Base-by-base conservation (phyloP, 2,113 vertebrate species). In the Ovis canadensis region DNA sequence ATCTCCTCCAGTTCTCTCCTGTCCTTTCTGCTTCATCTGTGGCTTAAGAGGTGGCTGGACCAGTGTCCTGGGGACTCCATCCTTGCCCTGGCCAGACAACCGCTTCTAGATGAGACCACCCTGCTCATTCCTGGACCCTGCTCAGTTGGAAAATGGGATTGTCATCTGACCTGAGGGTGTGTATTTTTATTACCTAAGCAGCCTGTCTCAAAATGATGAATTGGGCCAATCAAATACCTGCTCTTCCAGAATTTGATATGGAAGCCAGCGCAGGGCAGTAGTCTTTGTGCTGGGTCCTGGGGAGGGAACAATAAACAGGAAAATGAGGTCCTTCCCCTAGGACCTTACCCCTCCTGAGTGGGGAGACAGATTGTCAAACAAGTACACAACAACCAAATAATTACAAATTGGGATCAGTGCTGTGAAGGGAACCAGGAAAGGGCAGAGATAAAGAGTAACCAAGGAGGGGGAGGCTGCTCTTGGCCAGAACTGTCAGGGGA, bases 381-480 rank as follows among this genome's bases (percentile, higher is more conserved):
- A 82, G 77, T n/a, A 33, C 64, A 91, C 84, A 88, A 90, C 52
- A 96, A 90, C 71, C 48, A 48, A 62, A 67, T 52, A 62, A n/a
- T 88, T 59, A 82, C 36, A 62, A 16, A 84, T 60, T 40, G 55
- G 78, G 83, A 33, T 52, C n/a, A 31, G 33, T 0, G 43, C 64
- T 84, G 62, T 15, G 40, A 95, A 50, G 92, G 45, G 83, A n/a
- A 50, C 43, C 50, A 3, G 62, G 50, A 62, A 67, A 91, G 54
- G 52, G 60, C 40, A 57, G 74, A 74, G 17, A 48, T 2, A 9
- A 80, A 50, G 45, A 33, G 45, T 21, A 81, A 81, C 29, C 3
- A 45, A 23, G 13, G 3, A 15, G 78, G 31, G 50, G 40, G 81
- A 14, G 21, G 15, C 57, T 16, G 3, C 74, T 59, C 36, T 40